Conservation (phyloP, 23 tunicate species). For the Pegea sp. region DNA sequence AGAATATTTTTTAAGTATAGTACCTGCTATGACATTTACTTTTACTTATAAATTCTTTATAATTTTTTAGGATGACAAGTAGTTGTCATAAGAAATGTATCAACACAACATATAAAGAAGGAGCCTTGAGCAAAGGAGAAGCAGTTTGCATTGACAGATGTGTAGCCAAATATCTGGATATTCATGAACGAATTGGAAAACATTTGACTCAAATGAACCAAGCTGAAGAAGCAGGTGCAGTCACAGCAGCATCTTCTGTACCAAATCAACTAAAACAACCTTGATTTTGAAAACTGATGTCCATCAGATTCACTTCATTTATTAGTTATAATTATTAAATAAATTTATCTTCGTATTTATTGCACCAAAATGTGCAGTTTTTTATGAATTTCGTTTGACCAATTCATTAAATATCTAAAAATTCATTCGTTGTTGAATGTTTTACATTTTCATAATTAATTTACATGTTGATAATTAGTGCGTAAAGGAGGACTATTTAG, state of each 20-base stretch:
- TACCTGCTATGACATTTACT: background rate
- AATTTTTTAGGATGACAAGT: constrained; percentile 45
- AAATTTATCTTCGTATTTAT: too few relatives aligned
- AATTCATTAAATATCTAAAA: too few relatives aligned
- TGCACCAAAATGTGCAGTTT: too few relatives aligned
- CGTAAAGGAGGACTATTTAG: too few relatives aligned
- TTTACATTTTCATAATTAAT: too few relatives aligned
- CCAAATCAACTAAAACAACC: too few relatives aligned
- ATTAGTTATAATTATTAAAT: too few relatives aligned
- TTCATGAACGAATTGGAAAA: constrained; percentile 88
- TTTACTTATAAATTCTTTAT: background rate
- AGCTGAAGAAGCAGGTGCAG: constrained; percentile 44
- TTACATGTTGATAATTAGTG: too few relatives aligned
- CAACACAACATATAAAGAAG: constrained; percentile 46
- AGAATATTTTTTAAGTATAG: background rate
- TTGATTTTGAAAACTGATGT: too few relatives aligned
- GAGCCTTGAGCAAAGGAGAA: constrained; percentile 65
- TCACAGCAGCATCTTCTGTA: background rate
- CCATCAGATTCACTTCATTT: too few relatives aligned
- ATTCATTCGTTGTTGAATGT: too few relatives aligned
- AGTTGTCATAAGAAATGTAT: constrained; percentile 88
- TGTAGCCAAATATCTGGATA: constrained; percentile 84
- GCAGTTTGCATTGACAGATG: constrained; percentile 85
- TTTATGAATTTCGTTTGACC: too few relatives aligned
- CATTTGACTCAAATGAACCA: constrained; percentile 53